Evolutionary conservation across 2,113 vertebrate species (phyloP).

Genomic region (Corydoras sp.): DNA sequence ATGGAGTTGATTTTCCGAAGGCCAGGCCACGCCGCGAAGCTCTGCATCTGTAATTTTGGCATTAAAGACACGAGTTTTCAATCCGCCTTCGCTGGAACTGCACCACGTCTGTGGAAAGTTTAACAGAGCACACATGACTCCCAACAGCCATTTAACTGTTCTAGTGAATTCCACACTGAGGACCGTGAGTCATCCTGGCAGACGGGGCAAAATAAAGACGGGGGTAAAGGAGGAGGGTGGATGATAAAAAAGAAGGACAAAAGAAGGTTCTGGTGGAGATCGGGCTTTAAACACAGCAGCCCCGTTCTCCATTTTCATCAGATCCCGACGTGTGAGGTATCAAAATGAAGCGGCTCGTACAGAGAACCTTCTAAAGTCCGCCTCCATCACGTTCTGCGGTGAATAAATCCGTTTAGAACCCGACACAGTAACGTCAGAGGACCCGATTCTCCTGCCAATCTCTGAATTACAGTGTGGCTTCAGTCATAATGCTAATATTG

Average conservation of each 20-base stretch:
- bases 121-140: conserved; percentile 52
- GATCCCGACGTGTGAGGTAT: neutral
- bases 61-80: conserved; percentile 49
- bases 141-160: conserved; percentile 47
- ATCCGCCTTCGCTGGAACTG: conserved; percentile 28
- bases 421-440: no score
- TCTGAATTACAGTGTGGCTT: no score
- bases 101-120: conserved; percentile 35
- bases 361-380: no score
- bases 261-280: neutral
- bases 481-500: no score
- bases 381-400: no score
- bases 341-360: no score
- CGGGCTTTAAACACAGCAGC: neutral
- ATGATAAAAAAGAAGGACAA: neutral
- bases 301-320: neutral
- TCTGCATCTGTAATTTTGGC: neutral
- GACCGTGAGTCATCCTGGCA: conserved; percentile 7
- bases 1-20: conserved; percentile 21
- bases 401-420: no score
- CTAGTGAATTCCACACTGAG: conserved; percentile 40
- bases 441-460: no score
- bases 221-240: neutral
- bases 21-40: conserved; percentile 4
- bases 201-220: conserved; percentile 4